Conservation (phyloP, 2,797 vertebrate genomes). For the Ciconia nigra region DNA sequence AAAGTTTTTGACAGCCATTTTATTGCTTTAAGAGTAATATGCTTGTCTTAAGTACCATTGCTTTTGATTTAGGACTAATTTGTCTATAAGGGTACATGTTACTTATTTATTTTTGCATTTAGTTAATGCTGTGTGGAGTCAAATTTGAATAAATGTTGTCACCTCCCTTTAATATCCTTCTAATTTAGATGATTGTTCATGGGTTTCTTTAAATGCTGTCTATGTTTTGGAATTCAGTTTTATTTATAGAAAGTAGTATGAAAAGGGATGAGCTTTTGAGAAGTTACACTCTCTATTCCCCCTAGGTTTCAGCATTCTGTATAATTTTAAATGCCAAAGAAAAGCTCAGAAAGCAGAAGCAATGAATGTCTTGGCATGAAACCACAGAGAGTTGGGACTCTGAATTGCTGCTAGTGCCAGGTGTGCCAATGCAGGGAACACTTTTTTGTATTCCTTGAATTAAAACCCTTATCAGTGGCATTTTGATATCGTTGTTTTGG, state of each 20-base stretch:
- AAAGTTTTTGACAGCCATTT: background rate
- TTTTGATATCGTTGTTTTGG: background rate
- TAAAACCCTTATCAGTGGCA: background rate
- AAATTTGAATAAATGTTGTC: background rate
- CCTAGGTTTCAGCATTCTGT: background rate
- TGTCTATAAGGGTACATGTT: background rate
- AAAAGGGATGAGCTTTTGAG: background rate
- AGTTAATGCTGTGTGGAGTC: background rate
- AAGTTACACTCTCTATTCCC: background rate
- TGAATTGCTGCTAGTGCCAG: background rate
- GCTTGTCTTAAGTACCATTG: background rate
- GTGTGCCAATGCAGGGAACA: background rate
- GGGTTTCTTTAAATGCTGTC: background rate
- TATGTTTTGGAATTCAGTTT: background rate
- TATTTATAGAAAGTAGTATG: background rate
- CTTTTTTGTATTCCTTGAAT: background rate
- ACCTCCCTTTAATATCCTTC: background rate
- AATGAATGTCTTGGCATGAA: background rate
- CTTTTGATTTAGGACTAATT: background rate
- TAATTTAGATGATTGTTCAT: background rate
- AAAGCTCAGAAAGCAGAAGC: background rate
- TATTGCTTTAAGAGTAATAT: background rate
- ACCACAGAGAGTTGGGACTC: background rate
- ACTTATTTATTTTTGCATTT: background rate
- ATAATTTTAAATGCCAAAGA: background rate